Percentiles rank a stretch among this genome's conserved stretches.
Evolutionary conservation across 2,113 vertebrate genomes (phyloP).

Genomic region (Mus spicilegus): DNA sequence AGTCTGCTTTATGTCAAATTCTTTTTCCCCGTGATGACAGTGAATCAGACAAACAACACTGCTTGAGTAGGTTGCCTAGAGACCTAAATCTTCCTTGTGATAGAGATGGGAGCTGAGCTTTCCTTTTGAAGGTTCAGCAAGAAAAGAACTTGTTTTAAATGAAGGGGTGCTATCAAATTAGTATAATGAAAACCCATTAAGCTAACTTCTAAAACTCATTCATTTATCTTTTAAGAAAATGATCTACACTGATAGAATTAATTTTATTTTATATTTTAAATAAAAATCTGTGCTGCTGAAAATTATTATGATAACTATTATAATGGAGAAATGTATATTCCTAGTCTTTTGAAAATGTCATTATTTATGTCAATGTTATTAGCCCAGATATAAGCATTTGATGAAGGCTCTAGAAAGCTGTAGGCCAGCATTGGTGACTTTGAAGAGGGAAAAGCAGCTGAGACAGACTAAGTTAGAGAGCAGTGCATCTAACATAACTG

Average conservation of each 20-base stretch:
- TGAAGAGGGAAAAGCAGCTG: neutral
- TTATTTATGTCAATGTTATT: neutral
- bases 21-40: neutral
- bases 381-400: neutral
- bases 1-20: neutral
- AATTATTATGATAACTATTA: conserved; percentile 21
- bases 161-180: conserved; percentile 12
- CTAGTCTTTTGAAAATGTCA: neutral
- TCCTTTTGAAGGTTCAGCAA: neutral
- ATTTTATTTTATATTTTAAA: conserved; percentile 50
- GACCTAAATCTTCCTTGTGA: neutral
- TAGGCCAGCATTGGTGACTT: neutral
- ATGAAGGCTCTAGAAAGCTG: neutral
- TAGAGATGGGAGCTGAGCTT: neutral
- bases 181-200: conserved; percentile 34
- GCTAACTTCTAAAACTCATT: neutral
- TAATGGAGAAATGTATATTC: neutral
- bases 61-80: neutral
- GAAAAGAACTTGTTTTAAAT: conserved; percentile 38
- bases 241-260: conserved; percentile 1
- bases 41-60: neutral
- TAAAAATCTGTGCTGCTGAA: conserved; percentile 16
- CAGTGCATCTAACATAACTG: neutral
- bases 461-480: neutral
- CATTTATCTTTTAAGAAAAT: conserved; percentile 2